A percentile compares a stretch with the other conserved stretches of the same genome.
Conservation (phyloP, 2,113 vertebrate species). For the Entosphenus tridentatus region DNA sequence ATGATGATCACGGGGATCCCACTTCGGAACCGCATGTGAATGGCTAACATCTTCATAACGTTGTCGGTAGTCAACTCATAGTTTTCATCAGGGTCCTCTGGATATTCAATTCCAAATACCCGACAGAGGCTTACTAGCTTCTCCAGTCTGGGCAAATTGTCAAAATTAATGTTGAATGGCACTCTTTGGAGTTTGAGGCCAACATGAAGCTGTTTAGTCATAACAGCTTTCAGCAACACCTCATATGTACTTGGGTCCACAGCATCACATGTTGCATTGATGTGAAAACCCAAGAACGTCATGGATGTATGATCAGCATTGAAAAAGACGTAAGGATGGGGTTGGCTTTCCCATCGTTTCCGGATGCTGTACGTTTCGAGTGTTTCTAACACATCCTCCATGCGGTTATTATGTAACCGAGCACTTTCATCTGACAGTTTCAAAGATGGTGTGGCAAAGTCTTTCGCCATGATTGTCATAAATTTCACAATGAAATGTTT, state of each 20-base stretch:
- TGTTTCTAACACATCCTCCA: conserved; percentile 24
- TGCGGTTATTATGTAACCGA: conserved; percentile 18
- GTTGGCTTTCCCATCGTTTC: conserved; percentile 30
- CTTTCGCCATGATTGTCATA: conserved; percentile 35
- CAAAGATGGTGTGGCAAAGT: conserved; percentile 32
- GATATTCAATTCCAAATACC: conserved; percentile 21
- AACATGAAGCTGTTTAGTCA: conserved; percentile 18
- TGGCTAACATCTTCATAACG: conserved; percentile 43
- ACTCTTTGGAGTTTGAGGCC: conserved; percentile 23
- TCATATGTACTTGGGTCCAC: conserved; percentile 19
- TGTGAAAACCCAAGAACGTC: conserved; percentile 37
- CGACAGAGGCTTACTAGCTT: conserved; percentile 28
- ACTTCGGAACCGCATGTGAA: conserved; percentile 37
- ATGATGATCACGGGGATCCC: conserved; percentile 39
- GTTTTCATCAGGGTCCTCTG: conserved; percentile 30
- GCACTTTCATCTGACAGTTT: conserved; percentile 30
- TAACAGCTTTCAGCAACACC: conserved; percentile 23
- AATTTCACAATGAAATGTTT: conserved; percentile 36
- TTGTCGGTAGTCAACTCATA: conserved; percentile 40
- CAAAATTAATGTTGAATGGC: conserved; percentile 28
- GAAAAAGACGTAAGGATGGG: conserved; percentile 38
- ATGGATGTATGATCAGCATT: conserved; percentile 28
- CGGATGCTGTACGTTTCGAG: conserved; percentile 26
- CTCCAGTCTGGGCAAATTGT: conserved; percentile 19
- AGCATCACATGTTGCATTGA: conserved; percentile 16